Evolutionary conservation across 2,113 vertebrate species (phyloP).

Genomic region (Penelope pileata): DNA sequence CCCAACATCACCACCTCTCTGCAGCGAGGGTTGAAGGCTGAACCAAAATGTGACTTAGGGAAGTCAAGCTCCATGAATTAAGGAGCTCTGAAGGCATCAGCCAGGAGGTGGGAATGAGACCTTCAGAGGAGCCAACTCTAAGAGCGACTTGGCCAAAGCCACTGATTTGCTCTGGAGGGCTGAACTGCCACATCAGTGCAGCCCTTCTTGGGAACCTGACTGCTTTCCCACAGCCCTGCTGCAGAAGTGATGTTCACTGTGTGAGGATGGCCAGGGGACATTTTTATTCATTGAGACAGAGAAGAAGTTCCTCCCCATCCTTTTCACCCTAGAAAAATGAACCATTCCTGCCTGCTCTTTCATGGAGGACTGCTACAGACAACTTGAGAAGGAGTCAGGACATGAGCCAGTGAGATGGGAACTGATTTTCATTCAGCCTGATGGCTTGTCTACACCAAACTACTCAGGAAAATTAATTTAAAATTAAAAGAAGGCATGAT

Average conservation of each 20-base stretch:
- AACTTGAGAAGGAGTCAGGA: background rate
- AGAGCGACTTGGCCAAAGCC: background rate
- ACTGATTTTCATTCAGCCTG: conserved; percentile 10
- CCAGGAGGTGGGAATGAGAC: background rate
- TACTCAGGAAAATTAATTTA: conserved; percentile 30
- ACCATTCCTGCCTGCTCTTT: background rate
- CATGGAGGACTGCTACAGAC: background rate
- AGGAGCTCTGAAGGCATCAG: background rate
- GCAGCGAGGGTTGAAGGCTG: rapidly evolving
- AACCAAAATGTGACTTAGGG: background rate
- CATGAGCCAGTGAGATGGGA: background rate
- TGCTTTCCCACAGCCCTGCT: background rate
- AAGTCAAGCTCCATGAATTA: too few relatives aligned
- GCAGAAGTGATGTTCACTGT: background rate
- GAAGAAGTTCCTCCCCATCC: background rate
- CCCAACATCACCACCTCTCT: background rate
- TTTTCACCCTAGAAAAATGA: background rate
- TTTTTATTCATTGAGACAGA: background rate
- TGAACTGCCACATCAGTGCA: background rate
- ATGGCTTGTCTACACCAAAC: conserved; percentile 14
- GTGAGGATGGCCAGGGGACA: background rate
- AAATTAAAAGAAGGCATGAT: conserved; percentile 46
- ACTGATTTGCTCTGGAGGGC: background rate
- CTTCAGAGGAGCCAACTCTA: background rate
- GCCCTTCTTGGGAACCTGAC: background rate